Evolutionary conservation across 2,113 vertebrate genomes (phyloP), one percentile per base, ranked within the genome.

Genomic region (Oncorhynchus tshawytscha): DNA sequence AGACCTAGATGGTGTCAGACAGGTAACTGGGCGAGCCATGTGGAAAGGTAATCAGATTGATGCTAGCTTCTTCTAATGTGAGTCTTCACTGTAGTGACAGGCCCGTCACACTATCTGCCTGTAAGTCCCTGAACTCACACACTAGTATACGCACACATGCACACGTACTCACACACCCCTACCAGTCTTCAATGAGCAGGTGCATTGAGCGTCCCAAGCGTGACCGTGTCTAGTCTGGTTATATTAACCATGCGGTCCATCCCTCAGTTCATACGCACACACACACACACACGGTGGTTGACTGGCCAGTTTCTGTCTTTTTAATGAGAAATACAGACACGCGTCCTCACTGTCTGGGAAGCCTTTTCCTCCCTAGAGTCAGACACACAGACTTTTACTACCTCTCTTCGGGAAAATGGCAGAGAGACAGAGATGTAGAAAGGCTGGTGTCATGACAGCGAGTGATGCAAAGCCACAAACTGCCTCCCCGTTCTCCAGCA

Each of bases 401-500:
- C 11, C 34, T 39, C 34, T 8, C 34, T 39, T 39, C 2, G 62
- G 74, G 78, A 54, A 22, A 71, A 29, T 74, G 51, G 31, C 27
- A 12, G 78, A 39, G 48, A 66, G 70, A 39, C 45, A 22, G 11
- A 59, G 13, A 49, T 64, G 49, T 34, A 39, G 48, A 66, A 68
- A 45, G 20, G 8, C 8, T 9, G 39, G 8, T 45, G 39, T 45
- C 18, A 20, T 68, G 24, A 20, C 49, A 54, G 45, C 7, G 22
- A 27, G 22, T 54, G 70, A 13, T 71, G 45, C 74, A 73, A 54
- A 75, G 51, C 51, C 64, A 24, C 49, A 73, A 72, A 74, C 72
- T 49, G 71, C 73, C 72, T 80, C 82, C 68, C 7, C 76, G 74
- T 86, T 85, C 86, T 73, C 71, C 3, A 3, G 48, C 20, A 76